Evolutionary conservation across 30 jellyfish, hydroid and myxozoan genomes (phyloP).

Genomic region (Chironex yamaguchii): DNA sequence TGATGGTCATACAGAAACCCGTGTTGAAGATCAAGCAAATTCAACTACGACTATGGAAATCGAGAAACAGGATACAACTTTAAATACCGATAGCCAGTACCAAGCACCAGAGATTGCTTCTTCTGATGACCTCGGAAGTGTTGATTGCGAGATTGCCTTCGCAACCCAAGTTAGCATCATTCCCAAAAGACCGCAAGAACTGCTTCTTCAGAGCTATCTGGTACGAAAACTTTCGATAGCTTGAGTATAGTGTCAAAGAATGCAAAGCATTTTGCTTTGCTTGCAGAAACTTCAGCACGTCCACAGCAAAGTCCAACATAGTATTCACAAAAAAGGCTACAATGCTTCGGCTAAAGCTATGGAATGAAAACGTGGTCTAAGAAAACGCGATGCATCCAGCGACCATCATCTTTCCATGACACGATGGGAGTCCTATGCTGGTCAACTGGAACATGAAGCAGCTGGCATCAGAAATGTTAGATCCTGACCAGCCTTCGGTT

Average conservation of each 20-base stretch:
- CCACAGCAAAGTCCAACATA: too few relatives aligned
- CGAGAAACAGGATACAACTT: too few relatives aligned
- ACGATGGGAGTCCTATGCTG: not conserved
- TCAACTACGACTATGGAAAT: too few relatives aligned
- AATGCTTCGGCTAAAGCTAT: too few relatives aligned
- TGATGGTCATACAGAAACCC: too few relatives aligned
- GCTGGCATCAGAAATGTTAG: conserved; percentile 38
- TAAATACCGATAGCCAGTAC: too few relatives aligned
- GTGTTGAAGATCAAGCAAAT: too few relatives aligned
- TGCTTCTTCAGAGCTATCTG: not conserved
- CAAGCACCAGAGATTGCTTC: not conserved
- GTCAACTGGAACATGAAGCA: not conserved
- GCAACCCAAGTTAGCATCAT: not conserved
- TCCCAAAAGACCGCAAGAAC: not conserved
- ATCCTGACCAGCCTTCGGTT: conserved; percentile 54
- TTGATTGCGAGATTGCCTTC: not conserved
- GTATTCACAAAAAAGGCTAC: too few relatives aligned
- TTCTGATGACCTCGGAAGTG: not conserved
- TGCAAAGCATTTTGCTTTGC: not conserved
- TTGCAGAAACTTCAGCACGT: too few relatives aligned
- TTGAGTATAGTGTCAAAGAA: not conserved
- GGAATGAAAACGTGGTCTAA: too few relatives aligned
- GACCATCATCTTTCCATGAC: too few relatives aligned
- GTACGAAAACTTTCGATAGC: not conserved
- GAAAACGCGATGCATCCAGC: not conserved